Percentiles rank a stretch among this genome's conserved stretches.
phyloP scores from a whole-genome alignment of 2,888 invertebrate species.

The Pogonocherus hispidulus region DNA sequence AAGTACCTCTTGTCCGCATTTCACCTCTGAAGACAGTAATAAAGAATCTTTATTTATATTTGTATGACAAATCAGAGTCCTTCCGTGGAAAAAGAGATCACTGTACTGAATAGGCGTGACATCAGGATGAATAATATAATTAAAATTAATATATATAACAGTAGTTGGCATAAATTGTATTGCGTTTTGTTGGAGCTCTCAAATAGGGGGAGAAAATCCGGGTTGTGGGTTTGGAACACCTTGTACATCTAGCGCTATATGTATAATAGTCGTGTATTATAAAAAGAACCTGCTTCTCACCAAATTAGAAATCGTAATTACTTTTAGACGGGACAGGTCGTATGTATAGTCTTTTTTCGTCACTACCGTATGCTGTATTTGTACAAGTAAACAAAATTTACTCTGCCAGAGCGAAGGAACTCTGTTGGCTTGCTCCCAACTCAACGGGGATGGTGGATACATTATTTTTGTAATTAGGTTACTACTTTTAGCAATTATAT shows the following conservation, averaged over 20 bases:
- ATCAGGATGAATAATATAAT: conserved; percentile 40
- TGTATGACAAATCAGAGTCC: conserved; percentile 46
- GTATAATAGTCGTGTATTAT: conserved; percentile 1
- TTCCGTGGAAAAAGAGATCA: conserved; percentile 48
- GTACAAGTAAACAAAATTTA: conserved; percentile 45
- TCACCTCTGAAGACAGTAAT: conserved; percentile 40
- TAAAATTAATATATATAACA: no score
- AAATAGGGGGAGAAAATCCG: no score
- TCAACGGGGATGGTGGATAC: not conserved
- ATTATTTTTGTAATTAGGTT: conserved; percentile 9
- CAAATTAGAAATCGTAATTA: conserved; percentile 16
- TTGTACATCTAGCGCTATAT: not conserved
- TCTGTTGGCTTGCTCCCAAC: conserved; percentile 23
- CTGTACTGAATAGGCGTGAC: conserved; percentile 47
- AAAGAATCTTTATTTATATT: conserved; percentile 48
- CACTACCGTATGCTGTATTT: conserved; percentile 43
- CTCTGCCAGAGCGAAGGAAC: conserved; percentile 19
- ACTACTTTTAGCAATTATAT: no score
- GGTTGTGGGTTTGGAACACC: no score
- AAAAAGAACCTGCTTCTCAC: conserved; percentile 24
- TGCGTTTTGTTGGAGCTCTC: no score
- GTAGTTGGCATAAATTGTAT: no score
- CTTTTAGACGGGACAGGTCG: conserved; percentile 37
- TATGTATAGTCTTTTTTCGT: conserved; percentile 47
- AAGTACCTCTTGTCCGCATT: conserved; percentile 37